Conservation (phyloP, 2,888 invertebrate genomes). For the Alloplasta piceator region DNA sequence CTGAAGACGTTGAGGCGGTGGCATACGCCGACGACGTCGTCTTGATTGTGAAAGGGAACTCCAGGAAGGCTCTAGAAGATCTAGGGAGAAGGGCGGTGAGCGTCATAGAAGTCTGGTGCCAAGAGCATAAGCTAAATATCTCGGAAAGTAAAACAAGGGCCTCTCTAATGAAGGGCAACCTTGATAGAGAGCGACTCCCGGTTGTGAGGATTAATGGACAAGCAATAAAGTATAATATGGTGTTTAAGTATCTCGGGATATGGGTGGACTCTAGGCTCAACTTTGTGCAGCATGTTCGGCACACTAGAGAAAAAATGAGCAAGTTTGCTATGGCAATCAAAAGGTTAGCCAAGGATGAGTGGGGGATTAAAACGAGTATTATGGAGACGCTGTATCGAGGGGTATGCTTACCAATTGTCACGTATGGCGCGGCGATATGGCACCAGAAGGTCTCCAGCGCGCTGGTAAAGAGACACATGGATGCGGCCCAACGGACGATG, state of each 20-base stretch:
- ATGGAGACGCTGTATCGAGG: slow-evolving; percentile 12
- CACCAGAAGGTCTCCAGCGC: background rate
- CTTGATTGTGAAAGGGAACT: no score
- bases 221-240: no score
- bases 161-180: no score
- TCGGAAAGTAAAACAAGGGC: no score
- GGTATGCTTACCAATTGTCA: slow-evolving; percentile 20
- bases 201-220: no score
- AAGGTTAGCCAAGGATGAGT: slow-evolving; percentile 23
- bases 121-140: no score
- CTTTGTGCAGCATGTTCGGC: slow-evolving; percentile 27
- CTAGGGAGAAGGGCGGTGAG: no score
- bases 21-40: no score
- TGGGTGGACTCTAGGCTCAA: slow-evolving; percentile 24
- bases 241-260: slow-evolving; percentile 36
- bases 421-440: slow-evolving; percentile 34
- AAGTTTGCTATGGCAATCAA: slow-evolving; percentile 7
- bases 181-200: no score
- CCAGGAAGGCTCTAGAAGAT: no score
- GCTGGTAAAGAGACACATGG: slow-evolving; percentile 2
- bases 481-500: slow-evolving; percentile 19
- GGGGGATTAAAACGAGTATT: slow-evolving; percentile 24
- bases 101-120: background rate
- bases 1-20: no score
- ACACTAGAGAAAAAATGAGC: slow-evolving; percentile 9